Conservation (phyloP, 2,797 vertebrate genomes). For the Danio kyathit region DNA sequence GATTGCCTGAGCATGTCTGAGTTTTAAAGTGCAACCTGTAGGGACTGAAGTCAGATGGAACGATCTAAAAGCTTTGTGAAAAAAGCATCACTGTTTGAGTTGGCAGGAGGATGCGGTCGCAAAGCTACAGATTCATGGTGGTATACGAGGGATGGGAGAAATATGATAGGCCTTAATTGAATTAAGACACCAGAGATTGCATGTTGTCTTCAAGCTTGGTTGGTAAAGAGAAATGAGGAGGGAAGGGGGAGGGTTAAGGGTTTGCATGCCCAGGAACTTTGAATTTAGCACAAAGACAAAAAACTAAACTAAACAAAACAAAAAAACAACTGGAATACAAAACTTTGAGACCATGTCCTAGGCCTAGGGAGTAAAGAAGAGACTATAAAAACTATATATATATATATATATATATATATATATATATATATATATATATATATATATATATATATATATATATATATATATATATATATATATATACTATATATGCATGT, state of each 20-base stretch:
- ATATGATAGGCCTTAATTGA: constrained; percentile 62
- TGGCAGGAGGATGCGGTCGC: constrained; percentile 39
- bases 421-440: too few species aligned
- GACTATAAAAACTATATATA: too few species aligned
- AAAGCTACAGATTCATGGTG: constrained; percentile 34
- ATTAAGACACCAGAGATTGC: constrained; percentile 57
- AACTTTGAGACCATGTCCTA: not conserved
- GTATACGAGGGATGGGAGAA: constrained; percentile 34
- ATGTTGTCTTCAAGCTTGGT: constrained; percentile 49
- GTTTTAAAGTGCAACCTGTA: constrained; percentile 53
- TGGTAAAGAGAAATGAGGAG: constrained; percentile 50
- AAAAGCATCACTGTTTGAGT: constrained; percentile 49
- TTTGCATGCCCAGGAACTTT: constrained; percentile 31
- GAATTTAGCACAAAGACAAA: not conserved
- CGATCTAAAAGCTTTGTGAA: constrained; percentile 36
- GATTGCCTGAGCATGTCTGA: constrained; percentile 23
- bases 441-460: too few species aligned
- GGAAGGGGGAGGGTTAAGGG: constrained; percentile 2
- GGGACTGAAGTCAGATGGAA: constrained; percentile 40
- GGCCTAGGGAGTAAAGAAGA: not conserved
- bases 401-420: too few species aligned
- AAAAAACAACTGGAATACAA: constrained; percentile 29
- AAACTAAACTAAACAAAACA: constrained; percentile 40
- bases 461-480: too few species aligned
- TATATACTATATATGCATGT: too few species aligned